Evolutionary conservation across 1,140 invertebrate genomes (phyloP).

Genomic region (Trichogramma pretiosum): DNA sequence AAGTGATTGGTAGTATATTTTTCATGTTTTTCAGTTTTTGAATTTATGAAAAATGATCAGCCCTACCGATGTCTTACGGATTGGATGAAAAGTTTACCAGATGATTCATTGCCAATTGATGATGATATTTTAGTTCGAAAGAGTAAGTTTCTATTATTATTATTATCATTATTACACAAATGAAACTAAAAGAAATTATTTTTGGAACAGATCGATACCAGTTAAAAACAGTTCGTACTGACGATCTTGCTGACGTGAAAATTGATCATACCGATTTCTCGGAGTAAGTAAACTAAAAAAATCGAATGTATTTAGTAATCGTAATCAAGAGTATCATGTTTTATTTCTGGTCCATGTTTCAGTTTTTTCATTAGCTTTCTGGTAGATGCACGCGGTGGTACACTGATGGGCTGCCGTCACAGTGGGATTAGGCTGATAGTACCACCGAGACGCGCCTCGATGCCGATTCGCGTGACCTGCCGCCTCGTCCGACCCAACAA

Average conservation of each 20-base stretch:
- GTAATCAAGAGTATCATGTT: no score
- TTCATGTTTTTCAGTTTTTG: no score
- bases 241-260: slow-evolving; percentile 40
- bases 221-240: no score
- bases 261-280: slow-evolving; percentile 36
- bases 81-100: slow-evolving; percentile 88
- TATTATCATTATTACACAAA: no score
- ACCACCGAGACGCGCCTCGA: slow-evolving; percentile 88
- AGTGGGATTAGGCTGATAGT: slow-evolving; percentile 96
- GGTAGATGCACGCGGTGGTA: slow-evolving; percentile 96
- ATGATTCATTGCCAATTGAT: slow-evolving; percentile 87
- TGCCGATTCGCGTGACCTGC: slow-evolving; percentile 92
- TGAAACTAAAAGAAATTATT: no score
- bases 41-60: slow-evolving; percentile 80
- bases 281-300: slow-evolving; percentile 5
- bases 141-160: no score
- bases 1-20: no score
- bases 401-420: slow-evolving; percentile 95
- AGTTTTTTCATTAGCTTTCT: slow-evolving; percentile 99
- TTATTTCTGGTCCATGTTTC: no score
- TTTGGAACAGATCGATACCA: no score
- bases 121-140: no score
- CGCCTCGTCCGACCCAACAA: slow-evolving; percentile 90
- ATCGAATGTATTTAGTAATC: no score
- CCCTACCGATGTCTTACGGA: slow-evolving; percentile 88